These are phyloP conservation scores for Trematocara zebra DNA, from an alignment of 2,113 vertebrate genomes.

Conservation along the genomic window DNA sequence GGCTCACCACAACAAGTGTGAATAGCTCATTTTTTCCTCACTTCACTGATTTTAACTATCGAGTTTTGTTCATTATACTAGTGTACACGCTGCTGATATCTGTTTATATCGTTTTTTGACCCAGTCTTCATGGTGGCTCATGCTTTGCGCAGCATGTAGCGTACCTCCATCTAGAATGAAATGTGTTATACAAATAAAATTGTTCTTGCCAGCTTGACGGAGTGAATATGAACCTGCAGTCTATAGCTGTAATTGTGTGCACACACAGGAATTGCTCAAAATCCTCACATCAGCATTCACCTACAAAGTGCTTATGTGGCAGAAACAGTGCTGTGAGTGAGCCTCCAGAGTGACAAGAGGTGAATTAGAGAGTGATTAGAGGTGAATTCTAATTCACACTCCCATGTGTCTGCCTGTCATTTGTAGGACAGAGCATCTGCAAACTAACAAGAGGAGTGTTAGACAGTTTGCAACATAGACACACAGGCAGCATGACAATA, in stretches of 20 bases:
- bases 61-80: background rate
- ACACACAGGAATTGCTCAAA: background rate
- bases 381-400: slow-evolving; percentile 66
- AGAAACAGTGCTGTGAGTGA: slow-evolving; percentile 36
- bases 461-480: slow-evolving; percentile 8
- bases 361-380: slow-evolving; percentile 65
- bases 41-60: background rate
- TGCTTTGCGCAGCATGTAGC: background rate
- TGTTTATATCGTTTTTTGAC: background rate
- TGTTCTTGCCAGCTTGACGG: background rate
- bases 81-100: background rate
- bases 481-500: background rate
- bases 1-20: background rate
- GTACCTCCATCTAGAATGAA: background rate
- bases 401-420: slow-evolving; percentile 59
- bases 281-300: slow-evolving; percentile 47
- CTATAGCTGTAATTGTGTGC: background rate
- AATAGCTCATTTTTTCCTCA: background rate
- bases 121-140: background rate
- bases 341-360: slow-evolving; percentile 48
- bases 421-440: slow-evolving; percentile 40
- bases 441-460: slow-evolving; percentile 40
- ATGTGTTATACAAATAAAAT: background rate
- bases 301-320: slow-evolving; percentile 49
- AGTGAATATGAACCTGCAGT: background rate